phyloP scores from a whole-genome alignment of 2,888 invertebrate genomes.

The Papilio demoleus region DNA sequence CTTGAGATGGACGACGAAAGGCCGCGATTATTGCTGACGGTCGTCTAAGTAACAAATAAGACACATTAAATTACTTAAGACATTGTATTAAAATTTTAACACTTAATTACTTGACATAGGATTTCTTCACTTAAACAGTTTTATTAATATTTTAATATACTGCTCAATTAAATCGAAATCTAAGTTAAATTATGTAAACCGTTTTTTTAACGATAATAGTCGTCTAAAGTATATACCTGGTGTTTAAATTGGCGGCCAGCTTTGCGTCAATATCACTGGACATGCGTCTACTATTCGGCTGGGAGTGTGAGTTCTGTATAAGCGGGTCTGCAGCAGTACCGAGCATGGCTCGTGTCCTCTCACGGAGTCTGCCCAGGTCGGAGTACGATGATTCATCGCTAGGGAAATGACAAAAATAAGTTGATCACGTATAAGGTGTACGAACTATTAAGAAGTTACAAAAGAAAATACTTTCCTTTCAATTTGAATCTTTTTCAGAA shows the following conservation, averaged over 20 bases:
- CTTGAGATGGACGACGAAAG: slow-evolving; percentile 84
- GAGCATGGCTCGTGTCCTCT: slow-evolving; percentile 72
- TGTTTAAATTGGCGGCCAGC: slow-evolving; percentile 75
- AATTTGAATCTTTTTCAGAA: no score
- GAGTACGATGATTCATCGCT: slow-evolving; percentile 79
- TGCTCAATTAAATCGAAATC: no score
- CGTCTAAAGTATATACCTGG: slow-evolving; percentile 71
- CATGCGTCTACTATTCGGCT: slow-evolving; percentile 74
- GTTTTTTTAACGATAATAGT: no score
- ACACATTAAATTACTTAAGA: background rate
- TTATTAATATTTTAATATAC: no score
- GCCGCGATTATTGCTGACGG: slow-evolving; percentile 86
- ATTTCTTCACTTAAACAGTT: no score
- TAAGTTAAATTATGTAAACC: no score
- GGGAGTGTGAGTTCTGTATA: slow-evolving; percentile 63
- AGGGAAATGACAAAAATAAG: slow-evolving; percentile 26
- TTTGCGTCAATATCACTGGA: slow-evolving; percentile 72
- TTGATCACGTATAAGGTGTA: background rate
- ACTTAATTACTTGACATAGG: no score
- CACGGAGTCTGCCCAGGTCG: slow-evolving; percentile 70
- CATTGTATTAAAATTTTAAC: background rate
- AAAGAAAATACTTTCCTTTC: no score
- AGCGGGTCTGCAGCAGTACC: slow-evolving; percentile 64
- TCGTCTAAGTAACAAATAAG: slow-evolving; percentile 64
- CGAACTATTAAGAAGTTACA: background rate